Base-by-base conservation (phyloP, 2,888 invertebrate genomes). In the Lydus trimaculatus region DNA sequence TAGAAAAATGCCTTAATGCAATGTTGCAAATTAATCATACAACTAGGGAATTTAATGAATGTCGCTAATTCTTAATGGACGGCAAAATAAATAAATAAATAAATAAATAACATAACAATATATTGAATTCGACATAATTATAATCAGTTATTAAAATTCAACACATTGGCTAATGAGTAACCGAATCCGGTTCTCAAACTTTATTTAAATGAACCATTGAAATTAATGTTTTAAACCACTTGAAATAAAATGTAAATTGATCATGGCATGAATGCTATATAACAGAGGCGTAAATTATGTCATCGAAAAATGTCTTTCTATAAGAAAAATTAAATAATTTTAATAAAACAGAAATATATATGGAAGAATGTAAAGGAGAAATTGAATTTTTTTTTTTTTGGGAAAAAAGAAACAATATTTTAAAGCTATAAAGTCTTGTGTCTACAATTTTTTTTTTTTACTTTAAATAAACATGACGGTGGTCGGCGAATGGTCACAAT, bases 121-220 rank as follows among this genome's bases (percentile, higher is more conserved):
- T 72, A 72, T 71, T 71, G 76, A 65, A 74, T 77, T 75, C 73
- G 70, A 72, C 69, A 72, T 78, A 78, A 78, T 78, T 78, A 79
- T 78, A 76, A 75, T 73, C 74, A 71, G 67, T 73, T 48, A 73
- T 74, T 73, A 75, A 73, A 75, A 75, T 73, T 75, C 76, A 77
- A 77, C 77, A 77, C 75, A 72, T 43, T 73, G 71, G 63, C 78
- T 79, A 78, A 78, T 76, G 79, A 78, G 75, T 77, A 74, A 72
- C 69, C 67, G 72, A 78, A 78, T 77, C 78, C 78, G 77, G 79
- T 79, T 79, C 76, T 74, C 7, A 13, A 73, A 72, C 74, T 75
- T 78, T 76, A 78, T 77, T 78, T 79, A 79, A 78, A 78, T 75
- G 75, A 73, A 69, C 76, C 74, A 73, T 76, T 75, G 74, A 76